Percentiles rank a stretch among this genome's conserved stretches.
phyloP scores from a whole-genome alignment of 2,113 vertebrate genomes.

The Perca flavescens region DNA sequence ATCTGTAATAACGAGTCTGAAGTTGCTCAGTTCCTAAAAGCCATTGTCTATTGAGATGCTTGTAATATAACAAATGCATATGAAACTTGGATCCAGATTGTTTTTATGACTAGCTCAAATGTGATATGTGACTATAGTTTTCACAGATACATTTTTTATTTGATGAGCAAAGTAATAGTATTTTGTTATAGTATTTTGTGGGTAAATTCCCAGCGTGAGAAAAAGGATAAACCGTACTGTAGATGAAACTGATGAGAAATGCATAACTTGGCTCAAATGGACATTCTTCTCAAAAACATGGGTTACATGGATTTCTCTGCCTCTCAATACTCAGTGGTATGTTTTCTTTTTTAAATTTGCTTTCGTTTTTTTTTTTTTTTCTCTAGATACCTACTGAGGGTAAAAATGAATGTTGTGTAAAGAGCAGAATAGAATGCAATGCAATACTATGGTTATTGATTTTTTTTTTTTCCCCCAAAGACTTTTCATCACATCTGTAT shows the following conservation, averaged over 20 bases:
- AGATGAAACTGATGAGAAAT: conserved; percentile 8
- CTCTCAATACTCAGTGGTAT: conserved; percentile 16
- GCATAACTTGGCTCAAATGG: conserved; percentile 4
- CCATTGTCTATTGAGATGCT: conserved; percentile 23
- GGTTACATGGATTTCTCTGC: background rate
- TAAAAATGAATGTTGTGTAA: conserved; percentile 62
- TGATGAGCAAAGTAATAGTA: conserved; percentile 4
- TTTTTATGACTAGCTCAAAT: conserved; percentile 27
- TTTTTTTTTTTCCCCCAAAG: conserved; percentile 71
- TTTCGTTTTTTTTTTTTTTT: conserved; percentile 14
- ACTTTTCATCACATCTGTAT: conserved; percentile 47
- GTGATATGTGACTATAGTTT: conserved; percentile 19
- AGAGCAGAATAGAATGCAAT: conserved; percentile 49
- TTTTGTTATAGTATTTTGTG: conserved; percentile 27
- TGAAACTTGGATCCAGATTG: background rate
- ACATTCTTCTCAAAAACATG: conserved; percentile 22
- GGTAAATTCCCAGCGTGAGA: background rate
- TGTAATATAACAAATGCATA: conserved; percentile 22
- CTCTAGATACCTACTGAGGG: conserved; percentile 26
- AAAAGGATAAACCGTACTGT: background rate
- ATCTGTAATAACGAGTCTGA: background rate
- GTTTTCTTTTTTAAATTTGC: background rate
- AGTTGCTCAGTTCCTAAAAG: conserved; percentile 34
- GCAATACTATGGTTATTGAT: conserved; percentile 58
- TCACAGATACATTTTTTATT: conserved; percentile 30